A percentile compares a stretch with the other conserved stretches of the same genome.
phyloP scores from a whole-genome alignment of 2,113 vertebrate species.

The Carollia perspicillata region DNA sequence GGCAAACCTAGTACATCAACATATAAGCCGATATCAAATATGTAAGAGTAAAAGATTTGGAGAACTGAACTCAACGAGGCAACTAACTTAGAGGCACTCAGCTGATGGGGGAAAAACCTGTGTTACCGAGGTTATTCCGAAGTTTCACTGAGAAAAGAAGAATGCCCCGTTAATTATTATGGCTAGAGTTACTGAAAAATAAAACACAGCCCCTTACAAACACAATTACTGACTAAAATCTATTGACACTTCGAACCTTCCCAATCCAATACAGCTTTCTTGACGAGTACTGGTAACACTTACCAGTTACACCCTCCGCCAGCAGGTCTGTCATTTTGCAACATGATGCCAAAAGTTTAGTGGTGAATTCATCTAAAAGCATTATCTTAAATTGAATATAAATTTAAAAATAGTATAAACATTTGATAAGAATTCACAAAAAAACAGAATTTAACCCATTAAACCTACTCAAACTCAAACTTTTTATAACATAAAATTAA shows the following conservation, averaged over 20 bases:
- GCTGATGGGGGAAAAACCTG: not conserved
- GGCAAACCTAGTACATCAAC: too few relatives aligned
- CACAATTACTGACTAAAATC: not conserved
- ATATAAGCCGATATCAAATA: too few relatives aligned
- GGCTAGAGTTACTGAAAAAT: not conserved
- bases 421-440: constrained; percentile 31
- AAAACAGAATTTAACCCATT: constrained; percentile 14
- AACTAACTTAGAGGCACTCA: not conserved
- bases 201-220: not conserved
- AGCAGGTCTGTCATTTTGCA: constrained; percentile 97
- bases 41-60: not conserved
- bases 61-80: constrained; percentile 3
- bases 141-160: not conserved
- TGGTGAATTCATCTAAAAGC: constrained; percentile 95
- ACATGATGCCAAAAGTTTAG: constrained; percentile 93
- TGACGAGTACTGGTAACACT: constrained; percentile 37
- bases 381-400: constrained; percentile 85
- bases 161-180: not conserved
- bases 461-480: constrained; percentile 1
- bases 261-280: not conserved
- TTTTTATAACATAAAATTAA: constrained; percentile 42
- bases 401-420: constrained; percentile 16
- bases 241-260: not conserved
- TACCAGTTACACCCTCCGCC: constrained; percentile 89
- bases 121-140: not conserved